Evolutionary conservation across 2,888 invertebrate genomes (phyloP).

Genomic region (Nasonovia ribisnigri): DNA sequence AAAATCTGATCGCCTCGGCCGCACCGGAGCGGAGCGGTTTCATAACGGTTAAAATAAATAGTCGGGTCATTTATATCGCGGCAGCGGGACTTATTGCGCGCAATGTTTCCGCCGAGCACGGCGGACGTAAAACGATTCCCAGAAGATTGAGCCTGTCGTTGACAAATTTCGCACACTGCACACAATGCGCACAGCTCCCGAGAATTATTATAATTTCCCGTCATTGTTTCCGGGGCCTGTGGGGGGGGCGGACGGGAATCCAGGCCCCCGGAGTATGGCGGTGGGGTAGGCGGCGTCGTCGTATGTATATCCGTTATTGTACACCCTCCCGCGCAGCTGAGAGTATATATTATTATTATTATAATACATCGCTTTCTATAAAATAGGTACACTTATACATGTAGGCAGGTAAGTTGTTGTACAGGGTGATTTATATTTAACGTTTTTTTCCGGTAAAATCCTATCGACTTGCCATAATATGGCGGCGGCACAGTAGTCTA

Average conservation of each 20-base stretch:
- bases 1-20: slow-evolving; percentile 46
- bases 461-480: no score
- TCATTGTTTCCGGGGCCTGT: slow-evolving; percentile 21
- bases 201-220: slow-evolving; percentile 58
- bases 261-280: not conserved
- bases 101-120: slow-evolving; percentile 38
- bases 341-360: not conserved
- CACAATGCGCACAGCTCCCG: not conserved
- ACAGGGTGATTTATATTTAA: not conserved
- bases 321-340: not conserved
- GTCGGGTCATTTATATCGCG: slow-evolving; percentile 50
- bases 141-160: slow-evolving; percentile 59
- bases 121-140: slow-evolving; percentile 59
- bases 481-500: no score
- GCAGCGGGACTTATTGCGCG: slow-evolving; percentile 55
- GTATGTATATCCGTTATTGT: not conserved
- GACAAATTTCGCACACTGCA: slow-evolving; percentile 50
- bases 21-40: slow-evolving; percentile 40
- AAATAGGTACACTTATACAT: not conserved
- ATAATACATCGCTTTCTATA: not conserved
- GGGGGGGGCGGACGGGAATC: not conserved
- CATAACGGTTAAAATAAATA: slow-evolving; percentile 53
- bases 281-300: not conserved
- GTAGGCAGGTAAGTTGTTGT: not conserved
- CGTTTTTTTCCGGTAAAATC: not conserved